Evolutionary conservation across 2,113 vertebrate genomes (phyloP), one percentile per base, ranked within the genome.

Genomic region (Diadophis punctatus): DNA sequence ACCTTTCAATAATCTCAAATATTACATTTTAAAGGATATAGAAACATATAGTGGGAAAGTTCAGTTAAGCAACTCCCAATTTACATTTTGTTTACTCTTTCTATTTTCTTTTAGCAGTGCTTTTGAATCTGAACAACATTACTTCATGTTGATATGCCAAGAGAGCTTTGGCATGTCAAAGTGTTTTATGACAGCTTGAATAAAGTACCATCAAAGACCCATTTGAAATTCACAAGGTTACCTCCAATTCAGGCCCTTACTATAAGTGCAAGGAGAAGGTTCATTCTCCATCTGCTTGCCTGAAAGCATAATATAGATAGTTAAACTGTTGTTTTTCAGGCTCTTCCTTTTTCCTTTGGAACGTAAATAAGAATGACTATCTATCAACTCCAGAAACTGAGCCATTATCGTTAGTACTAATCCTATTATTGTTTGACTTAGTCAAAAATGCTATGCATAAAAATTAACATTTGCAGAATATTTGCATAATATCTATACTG

Each of bases 171-270:
- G 92, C 96, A 94, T 98, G 97, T 98, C 97, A 98, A 96, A 97
- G 97, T 97, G 96, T 96, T 97, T 98, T 97, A 97, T 97, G 98
- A 97, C 96, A 97, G 95, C 96, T 97, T 97, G 96, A 97, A 97
- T 97, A 97, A 98, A 97, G 97, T 97, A 97, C 92, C 94, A 93
- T 97, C 94, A 96, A 93, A 97, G 93, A 93, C 92, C 94, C 94
- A n/a, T 96, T 97, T 97, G 97, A 97, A 95, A 97, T 97, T 97
- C 87, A 12, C 95, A 97, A 97, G 95, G 96, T 97, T 97, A 96
- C 96, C 93, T 97, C 96, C 95, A 97, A 43, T 95, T 94, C 96
- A 95, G 96, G 88, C 94, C 94, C 95, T 97, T 97, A 97, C 96
- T 93, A 93, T 92, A 97, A 95, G 95, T 90, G 87, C 93, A 95